These are phyloP conservation scores for Blastobasis lacticolella DNA, from an alignment of 2,888 invertebrate genomes.

Conservation along the genomic window DNA sequence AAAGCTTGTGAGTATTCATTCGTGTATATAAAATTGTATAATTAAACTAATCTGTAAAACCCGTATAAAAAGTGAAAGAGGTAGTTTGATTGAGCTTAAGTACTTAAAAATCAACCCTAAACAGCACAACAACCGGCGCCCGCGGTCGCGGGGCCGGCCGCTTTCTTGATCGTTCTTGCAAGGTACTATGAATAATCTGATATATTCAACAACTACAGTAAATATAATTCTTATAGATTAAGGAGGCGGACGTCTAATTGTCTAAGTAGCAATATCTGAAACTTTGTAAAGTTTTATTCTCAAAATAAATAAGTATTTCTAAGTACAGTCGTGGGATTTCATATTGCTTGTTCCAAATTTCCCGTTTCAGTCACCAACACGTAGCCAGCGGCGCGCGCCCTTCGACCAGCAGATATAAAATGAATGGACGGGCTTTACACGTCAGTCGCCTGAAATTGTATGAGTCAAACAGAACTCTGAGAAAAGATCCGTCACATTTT, in stretches of 20 bases:
- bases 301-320: slow-evolving; percentile 72
- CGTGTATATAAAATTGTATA: slow-evolving; percentile 72
- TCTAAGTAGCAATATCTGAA: slow-evolving; percentile 66
- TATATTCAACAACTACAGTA: slow-evolving; percentile 39
- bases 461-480: too few relatives aligned
- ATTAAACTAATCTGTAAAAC: slow-evolving; percentile 74
- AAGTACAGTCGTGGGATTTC: slow-evolving; percentile 70
- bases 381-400: slow-evolving; percentile 34
- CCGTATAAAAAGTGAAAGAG: slow-evolving; percentile 74
- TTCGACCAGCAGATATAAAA: slow-evolving; percentile 10
- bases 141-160: slow-evolving; percentile 23
- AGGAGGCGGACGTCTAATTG: slow-evolving; percentile 67
- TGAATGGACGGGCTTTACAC: too few relatives aligned
- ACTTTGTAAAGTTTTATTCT: slow-evolving; percentile 66
- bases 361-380: slow-evolving; percentile 67
- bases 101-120: slow-evolving; percentile 65
- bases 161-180: slow-evolving; percentile 29
- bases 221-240: slow-evolving; percentile 56
- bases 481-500: too few relatives aligned
- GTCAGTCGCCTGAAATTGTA: too few relatives aligned
- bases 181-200: slow-evolving; percentile 18
- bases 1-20: slow-evolving; percentile 74
- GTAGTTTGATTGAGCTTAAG: slow-evolving; percentile 72
- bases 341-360: slow-evolving; percentile 61
- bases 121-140: slow-evolving; percentile 45